phyloP scores from a whole-genome alignment of 2,797 vertebrate species.

The Gadopsis bispinosus region DNA sequence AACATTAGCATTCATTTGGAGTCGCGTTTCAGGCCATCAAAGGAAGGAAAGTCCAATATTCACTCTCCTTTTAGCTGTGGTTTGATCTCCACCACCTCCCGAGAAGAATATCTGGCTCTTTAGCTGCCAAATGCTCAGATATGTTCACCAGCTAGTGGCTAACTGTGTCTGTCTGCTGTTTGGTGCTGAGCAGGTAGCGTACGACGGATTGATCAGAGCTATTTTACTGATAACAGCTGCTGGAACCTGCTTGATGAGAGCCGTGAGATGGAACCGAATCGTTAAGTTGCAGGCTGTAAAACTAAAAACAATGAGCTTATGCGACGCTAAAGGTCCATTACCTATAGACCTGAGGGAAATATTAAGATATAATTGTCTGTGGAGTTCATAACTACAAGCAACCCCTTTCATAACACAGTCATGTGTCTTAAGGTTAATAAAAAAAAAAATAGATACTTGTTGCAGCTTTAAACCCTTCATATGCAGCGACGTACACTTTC shows the following conservation, averaged over 20 bases:
- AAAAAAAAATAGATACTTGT: not conserved
- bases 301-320: not conserved
- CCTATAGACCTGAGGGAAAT: not conserved
- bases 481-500: not conserved
- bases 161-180: not conserved
- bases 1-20: not conserved
- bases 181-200: not conserved
- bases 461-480: not conserved
- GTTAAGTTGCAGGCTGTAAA: not conserved
- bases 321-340: not conserved
- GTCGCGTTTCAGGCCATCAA: not conserved
- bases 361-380: not conserved
- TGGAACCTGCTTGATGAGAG: not conserved
- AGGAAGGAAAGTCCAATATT: not conserved
- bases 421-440: not conserved
- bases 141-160: not conserved
- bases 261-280: not conserved
- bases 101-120: not conserved
- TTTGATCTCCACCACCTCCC: not conserved
- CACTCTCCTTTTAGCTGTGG: not conserved
- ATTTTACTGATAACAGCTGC: not conserved
- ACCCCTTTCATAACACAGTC: not conserved
- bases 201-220: not conserved
- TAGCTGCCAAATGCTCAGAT: not conserved
- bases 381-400: not conserved